A percentile compares a stretch with the other conserved stretches of the same genome.
Evolutionary conservation across 2,797 vertebrate genomes (phyloP).

Genomic region (Smutsia gigantea): DNA sequence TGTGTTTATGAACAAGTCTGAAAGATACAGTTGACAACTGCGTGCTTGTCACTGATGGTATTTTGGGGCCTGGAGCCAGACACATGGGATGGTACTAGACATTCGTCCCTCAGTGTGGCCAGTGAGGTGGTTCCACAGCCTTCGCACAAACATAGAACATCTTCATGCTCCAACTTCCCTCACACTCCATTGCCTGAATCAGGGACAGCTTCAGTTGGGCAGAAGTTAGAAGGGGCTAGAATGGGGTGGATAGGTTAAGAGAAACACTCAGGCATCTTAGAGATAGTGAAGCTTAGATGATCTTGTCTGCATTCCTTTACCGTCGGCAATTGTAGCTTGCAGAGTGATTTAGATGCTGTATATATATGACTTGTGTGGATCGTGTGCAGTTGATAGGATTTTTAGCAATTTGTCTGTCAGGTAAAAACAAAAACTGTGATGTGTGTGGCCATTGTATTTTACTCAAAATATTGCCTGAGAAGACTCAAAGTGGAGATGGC

Average conservation of each 20-base stretch:
- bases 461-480: not conserved
- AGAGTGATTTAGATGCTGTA: not conserved
- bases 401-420: not conserved
- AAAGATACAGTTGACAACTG: conserved; percentile 64
- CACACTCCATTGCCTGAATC: not conserved
- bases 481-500: not conserved
- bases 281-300: not conserved
- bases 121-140: not conserved
- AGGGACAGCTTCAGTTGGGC: not conserved
- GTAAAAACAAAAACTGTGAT: not conserved
- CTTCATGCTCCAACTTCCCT: not conserved
- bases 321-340: not conserved
- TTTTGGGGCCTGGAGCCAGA: conserved; percentile 75
- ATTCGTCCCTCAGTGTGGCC: conserved; percentile 57
- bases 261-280: not conserved
- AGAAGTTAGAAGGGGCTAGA: not conserved
- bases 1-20: conserved; percentile 74
- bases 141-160: not conserved
- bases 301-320: not conserved
- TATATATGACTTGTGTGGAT: not conserved
- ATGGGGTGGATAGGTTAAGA: not conserved
- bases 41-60: conserved; percentile 58
- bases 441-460: not conserved
- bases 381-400: not conserved
- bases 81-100: conserved; percentile 51